Percentiles rank a stretch among this genome's conserved stretches.
phyloP scores from a whole-genome alignment of 1,140 invertebrate genomes.

The Ctenoplectra terminalis region DNA sequence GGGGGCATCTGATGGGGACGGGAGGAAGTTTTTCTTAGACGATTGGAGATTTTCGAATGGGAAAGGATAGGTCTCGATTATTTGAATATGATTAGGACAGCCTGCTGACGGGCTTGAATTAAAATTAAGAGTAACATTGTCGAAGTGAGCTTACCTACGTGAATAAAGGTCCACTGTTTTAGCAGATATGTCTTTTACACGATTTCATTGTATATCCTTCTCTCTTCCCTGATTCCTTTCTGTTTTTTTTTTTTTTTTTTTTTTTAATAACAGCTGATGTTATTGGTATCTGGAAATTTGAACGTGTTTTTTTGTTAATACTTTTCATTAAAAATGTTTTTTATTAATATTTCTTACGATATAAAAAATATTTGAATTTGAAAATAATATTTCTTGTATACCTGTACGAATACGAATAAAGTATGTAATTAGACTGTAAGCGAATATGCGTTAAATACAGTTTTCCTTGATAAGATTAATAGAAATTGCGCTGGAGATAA shows the following conservation, averaged over 20 bases:
- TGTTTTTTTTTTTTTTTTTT: no score
- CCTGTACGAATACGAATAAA: no score
- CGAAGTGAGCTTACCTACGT: slow-evolving; percentile 15
- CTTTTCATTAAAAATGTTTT: no score
- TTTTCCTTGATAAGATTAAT: no score
- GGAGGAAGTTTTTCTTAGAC: not conserved
- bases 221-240: no score
- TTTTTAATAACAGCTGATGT: not conserved
- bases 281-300: not conserved
- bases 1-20: not conserved
- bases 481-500: no score
- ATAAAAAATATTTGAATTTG: no score
- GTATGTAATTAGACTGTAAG: no score
- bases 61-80: not conserved
- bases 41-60: not conserved
- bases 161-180: slow-evolving; percentile 32
- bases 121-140: slow-evolving; percentile 11
- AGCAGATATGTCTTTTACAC: not conserved
- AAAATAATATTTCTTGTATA: no score
- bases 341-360: no score
- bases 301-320: no score
- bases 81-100: not conserved
- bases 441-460: no score
- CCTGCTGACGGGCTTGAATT: not conserved
- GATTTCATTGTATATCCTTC: not conserved